Evolutionary conservation across 30 jellyfish, hydroid and myxozoan species (phyloP), one percentile per base, ranked within the genome.

Genomic region (Catostylus mosaicus): DNA sequence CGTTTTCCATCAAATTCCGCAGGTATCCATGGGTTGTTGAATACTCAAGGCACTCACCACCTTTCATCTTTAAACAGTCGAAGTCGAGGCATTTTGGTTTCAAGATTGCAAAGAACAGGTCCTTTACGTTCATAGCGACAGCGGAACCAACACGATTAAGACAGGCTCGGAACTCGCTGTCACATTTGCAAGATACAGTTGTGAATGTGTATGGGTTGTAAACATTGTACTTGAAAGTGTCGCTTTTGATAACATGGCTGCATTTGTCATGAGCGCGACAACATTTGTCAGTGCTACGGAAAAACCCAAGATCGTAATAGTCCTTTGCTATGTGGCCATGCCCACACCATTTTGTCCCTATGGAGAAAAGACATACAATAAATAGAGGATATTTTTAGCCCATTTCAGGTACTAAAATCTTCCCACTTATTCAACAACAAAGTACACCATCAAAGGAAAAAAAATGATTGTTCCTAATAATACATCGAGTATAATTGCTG

Each of bases 321-420:
- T 34, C 14, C 24, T 75, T 62, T 23, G 86, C 86, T 50, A n/a
- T 75, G 73, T 75, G 26, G 80, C 86, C 86, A 3, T 12, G 59
- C 8, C 86, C 86, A 24, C 86, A 75, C 86, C 86, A 75, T 6
- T 75, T 75, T 22, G 86, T 75, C 27, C 86, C 86, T 75, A 0
- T 19, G 0, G 67, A 54, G 26, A 50, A 54, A 4, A 51, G 26
- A 54, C 7, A 31, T n/a, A 54, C 0, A 14, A 0, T n/a, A 33
- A 3, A n/a, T 22, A 63, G 34, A 22, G 9, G 32, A 5, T 22
- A 8, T 29, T 3, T 19, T 26, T 20, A 16, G 36, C 74, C 40
- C 65, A 51, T 51, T 19, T 19, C 23, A 3, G 27, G 20, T n/a
- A n/a, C n/a, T n/a, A n/a, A n/a, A n/a, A n/a, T n/a, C n/a, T n/a